Base-by-base conservation (phyloP, 2,797 vertebrate species). In the Toxotes lorentzi region DNA sequence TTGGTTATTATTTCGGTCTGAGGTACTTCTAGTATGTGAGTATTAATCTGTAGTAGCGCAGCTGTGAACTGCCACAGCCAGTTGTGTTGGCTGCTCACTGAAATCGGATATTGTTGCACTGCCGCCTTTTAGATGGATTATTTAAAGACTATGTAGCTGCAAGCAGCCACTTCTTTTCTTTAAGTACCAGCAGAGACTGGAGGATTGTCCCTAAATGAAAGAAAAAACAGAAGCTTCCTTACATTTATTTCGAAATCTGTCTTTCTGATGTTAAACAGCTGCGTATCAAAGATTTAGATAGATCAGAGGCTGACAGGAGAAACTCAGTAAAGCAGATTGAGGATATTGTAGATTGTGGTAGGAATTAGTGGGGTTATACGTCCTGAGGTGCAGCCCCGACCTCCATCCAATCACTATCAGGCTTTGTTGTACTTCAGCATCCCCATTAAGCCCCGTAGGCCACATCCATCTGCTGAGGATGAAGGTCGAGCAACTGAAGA, bases 391-490 rank as follows among this genome's bases (percentile, higher is more conserved):
- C 65, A 76, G 73, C 53, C 45, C 11, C 30, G 67, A 76, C 74
- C 81, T 79, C 80, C 40, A 16, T 81, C 58, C 68, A 81, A 81
- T 89, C 86, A 81, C 57, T 30, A 4, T 47, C 53, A 68, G 78
- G 68, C 82, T 83, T 81, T 70, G 72, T 87, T 77, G 24, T 32
- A 64, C 41, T 82, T 54, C 35, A 7, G 83, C 71, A 51, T 62
- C 82, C 86, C 84, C 81, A 27, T 83, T 84, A 85, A 91, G 79
- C 76, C 78, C 57, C 16, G 32, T 9, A 65, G 82, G 70, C 73
- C 32, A 70, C 79, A 63, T 87, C 87, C 88, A 86, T 90, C 87
- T 91, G 85, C 82, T 86, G 88, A 84, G 84, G 86, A 88, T 87
- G 81, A 79, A 83, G 85, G 79, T 77, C 60, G 40, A 77, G 66